Evolutionary conservation across 2,113 vertebrate species (phyloP).

Genomic region (Urocolius indicus): DNA sequence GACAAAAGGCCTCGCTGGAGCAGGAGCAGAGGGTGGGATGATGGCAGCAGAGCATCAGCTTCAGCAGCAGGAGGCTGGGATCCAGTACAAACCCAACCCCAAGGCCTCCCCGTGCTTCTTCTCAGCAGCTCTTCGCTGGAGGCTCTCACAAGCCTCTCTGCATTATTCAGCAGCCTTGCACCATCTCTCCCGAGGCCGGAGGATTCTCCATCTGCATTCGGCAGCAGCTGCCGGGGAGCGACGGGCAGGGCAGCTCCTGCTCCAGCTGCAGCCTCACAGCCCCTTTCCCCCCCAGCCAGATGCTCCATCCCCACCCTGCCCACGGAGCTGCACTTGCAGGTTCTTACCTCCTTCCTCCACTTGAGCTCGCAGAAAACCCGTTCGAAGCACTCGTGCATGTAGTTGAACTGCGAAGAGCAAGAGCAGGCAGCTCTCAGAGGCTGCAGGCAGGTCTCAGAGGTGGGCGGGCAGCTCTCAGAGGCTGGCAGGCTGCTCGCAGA

Average conservation of each 20-base stretch:
- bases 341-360: conserved; percentile 95
- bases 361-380: conserved; percentile 98
- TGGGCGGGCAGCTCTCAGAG: no score
- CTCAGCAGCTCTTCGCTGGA: background rate
- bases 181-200: accelerated
- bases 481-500: no score
- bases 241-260: background rate
- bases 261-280: background rate
- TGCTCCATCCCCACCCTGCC: background rate
- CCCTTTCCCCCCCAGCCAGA: no score
- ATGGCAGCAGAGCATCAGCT: background rate
- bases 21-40: no score
- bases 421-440: background rate
- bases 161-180: background rate
- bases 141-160: background rate
- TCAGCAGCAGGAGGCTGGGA: background rate
- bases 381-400: conserved; percentile 99
- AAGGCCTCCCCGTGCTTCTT: accelerated
- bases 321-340: background rate
- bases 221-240: background rate
- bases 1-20: no score
- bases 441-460: no score
- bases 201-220: background rate
- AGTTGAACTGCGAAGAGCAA: conserved; percentile 87
- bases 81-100: background rate